These are phyloP conservation scores for Tetragnatha versicolor DNA, from an alignment of 1,140 invertebrate species.

Conservation along the genomic window DNA sequence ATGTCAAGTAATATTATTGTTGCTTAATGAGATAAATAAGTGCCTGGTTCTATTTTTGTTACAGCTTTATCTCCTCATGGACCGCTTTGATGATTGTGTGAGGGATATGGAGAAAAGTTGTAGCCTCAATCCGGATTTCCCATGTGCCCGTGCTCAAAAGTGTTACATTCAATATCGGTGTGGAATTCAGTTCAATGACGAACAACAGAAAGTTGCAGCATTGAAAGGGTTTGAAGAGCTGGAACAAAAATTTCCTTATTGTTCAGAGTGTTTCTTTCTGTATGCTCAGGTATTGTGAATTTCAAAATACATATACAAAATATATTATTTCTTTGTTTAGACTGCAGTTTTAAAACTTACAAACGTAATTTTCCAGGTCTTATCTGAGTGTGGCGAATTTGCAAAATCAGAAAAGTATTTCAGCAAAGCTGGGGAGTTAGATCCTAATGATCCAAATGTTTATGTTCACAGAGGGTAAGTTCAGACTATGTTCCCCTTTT, in stretches of 20 bases:
- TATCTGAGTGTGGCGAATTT: constrained; percentile 83
- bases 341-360: background rate
- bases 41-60: constrained; percentile 30
- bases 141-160: constrained; percentile 86
- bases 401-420: constrained; percentile 82
- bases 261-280: constrained; percentile 80
- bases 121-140: constrained; percentile 79
- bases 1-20: too few species aligned
- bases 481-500: background rate
- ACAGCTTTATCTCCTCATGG: constrained; percentile 82
- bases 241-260: constrained; percentile 80
- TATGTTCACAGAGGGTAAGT: constrained; percentile 81
- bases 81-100: constrained; percentile 79
- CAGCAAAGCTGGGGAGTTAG: constrained; percentile 79
- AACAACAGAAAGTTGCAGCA: constrained; percentile 28
- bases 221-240: constrained; percentile 74
- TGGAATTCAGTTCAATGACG: constrained; percentile 55
- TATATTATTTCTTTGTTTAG: background rate
- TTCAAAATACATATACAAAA: background rate
- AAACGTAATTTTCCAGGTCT: constrained; percentile 66
- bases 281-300: constrained; percentile 65
- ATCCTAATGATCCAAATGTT: constrained; percentile 84
- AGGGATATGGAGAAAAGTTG: constrained; percentile 84
- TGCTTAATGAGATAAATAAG: too few species aligned
- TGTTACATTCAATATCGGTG: constrained; percentile 83